A percentile compares a stretch with the other conserved stretches of the same genome.
Evolutionary conservation across 2,888 invertebrate species (phyloP).

Genomic region (Cerastoderma edule): DNA sequence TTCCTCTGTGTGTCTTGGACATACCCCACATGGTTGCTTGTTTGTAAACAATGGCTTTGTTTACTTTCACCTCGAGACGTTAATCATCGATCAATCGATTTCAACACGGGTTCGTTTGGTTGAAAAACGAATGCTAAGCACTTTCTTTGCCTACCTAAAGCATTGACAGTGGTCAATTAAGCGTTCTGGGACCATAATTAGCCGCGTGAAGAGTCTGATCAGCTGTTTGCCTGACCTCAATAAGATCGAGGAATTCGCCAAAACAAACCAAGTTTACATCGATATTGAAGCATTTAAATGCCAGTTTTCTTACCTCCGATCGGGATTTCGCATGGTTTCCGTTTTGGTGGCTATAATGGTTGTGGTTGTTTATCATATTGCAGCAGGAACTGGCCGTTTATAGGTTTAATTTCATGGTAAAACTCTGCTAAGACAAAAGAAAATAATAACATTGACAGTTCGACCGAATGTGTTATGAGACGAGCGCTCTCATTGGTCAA

Average conservation of each 20-base stretch:
- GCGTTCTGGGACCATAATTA: too few species aligned
- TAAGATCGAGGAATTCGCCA: slow-evolving; percentile 30
- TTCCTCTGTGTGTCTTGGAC: too few species aligned
- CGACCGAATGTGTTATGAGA: slow-evolving; percentile 50
- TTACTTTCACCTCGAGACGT: slow-evolving; percentile 5
- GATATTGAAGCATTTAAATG: background rate
- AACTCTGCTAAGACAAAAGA: slow-evolving; percentile 68
- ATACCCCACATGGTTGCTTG: too few species aligned
- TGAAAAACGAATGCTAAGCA: too few species aligned
- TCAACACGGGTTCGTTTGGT: too few species aligned
- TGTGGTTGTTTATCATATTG: slow-evolving; percentile 73
- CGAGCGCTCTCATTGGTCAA: slow-evolving; percentile 55
- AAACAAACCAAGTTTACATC: slow-evolving; percentile 40
- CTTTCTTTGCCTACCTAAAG: too few species aligned
- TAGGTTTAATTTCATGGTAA: slow-evolving; percentile 55
- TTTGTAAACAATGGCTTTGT: slow-evolving; percentile 26
- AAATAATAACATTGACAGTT: slow-evolving; percentile 74
- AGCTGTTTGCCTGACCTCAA: slow-evolving; percentile 49
- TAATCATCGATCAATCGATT: too few species aligned
- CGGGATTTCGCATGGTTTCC: slow-evolving; percentile 68
- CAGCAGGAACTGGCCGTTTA: slow-evolving; percentile 21
- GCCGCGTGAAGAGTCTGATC: too few species aligned
- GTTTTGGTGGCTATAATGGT: slow-evolving; percentile 72
- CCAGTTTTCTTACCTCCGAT: slow-evolving; percentile 70
- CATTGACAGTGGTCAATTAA: too few species aligned